Percentiles rank a stretch among this genome's conserved stretches.
These are phyloP conservation scores for Aproaerema taeniolella DNA, from an alignment of 2,888 invertebrate genomes.

Conservation along the genomic window DNA sequence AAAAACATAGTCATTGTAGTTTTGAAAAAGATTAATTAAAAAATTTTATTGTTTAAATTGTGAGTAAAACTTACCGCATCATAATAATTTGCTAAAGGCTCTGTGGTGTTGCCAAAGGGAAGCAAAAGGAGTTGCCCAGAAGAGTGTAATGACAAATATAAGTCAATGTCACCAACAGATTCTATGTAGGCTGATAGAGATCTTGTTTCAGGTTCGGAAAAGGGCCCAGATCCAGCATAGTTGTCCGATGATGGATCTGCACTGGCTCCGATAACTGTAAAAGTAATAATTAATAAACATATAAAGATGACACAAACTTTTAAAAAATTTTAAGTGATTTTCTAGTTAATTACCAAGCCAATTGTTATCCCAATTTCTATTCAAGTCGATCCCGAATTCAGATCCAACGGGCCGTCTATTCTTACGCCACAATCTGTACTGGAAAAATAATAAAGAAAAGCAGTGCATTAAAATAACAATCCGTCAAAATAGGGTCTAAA, in stretches of 20 bases:
- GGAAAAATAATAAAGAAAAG: conserved; percentile 22
- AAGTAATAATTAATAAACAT: background rate
- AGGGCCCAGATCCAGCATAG: conserved; percentile 81
- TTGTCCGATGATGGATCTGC: conserved; percentile 67
- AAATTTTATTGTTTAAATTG: no score
- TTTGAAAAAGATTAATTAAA: no score
- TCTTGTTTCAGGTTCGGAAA: conserved; percentile 83
- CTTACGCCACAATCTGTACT: conserved; percentile 85
- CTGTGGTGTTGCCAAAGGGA: conserved; percentile 82
- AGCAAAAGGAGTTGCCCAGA: conserved; percentile 82
- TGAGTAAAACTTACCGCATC: conserved; percentile 63
- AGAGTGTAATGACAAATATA: conserved; percentile 86
- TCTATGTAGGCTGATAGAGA: conserved; percentile 72
- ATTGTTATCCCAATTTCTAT: conserved; percentile 85
- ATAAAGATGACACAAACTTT: background rate
- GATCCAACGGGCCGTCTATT: conserved; percentile 66
- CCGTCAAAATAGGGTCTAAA: no score
- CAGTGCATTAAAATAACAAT: no score
- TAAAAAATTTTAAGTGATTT: background rate
- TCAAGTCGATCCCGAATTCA: conserved; percentile 84
- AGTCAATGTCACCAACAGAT: conserved; percentile 60
- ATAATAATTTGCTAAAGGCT: conserved; percentile 75
- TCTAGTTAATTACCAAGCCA: conserved; percentile 76
- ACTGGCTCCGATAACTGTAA: conserved; percentile 4
- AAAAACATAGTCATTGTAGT: no score